Evolutionary conservation across 2,888 invertebrate genomes (phyloP).

Genomic region (Epiblema foenella): DNA sequence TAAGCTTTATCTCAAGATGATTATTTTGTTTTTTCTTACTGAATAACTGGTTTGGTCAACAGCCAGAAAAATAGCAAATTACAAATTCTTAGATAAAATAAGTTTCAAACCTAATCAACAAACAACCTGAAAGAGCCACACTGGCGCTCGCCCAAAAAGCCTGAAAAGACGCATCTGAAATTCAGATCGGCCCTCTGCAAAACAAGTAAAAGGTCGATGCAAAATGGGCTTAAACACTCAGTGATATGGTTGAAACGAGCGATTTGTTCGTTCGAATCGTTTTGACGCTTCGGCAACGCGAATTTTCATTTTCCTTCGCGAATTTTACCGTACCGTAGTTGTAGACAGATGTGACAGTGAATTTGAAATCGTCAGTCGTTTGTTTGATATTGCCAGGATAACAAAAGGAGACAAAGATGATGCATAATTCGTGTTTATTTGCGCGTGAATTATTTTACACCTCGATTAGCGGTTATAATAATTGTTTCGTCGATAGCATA

Average conservation of each 20-base stretch:
- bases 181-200: slow-evolving; percentile 37
- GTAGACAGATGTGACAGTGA: slow-evolving; percentile 27
- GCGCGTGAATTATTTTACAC: neutral
- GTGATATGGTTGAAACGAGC: slow-evolving; percentile 31
- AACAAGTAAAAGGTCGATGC: slow-evolving; percentile 29
- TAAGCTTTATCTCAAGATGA: too few relatives aligned
- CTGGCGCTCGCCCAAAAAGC: slow-evolving; percentile 37
- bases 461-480: too few relatives aligned
- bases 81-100: slow-evolving; percentile 13
- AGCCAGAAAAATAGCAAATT: too few relatives aligned
- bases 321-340: slow-evolving; percentile 19
- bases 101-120: slow-evolving; percentile 29
- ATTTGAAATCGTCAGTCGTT: neutral
- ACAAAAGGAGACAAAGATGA: neutral
- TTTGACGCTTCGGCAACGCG: slow-evolving; percentile 40
- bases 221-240: slow-evolving; percentile 27
- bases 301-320: slow-evolving; percentile 40
- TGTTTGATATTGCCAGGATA: too few relatives aligned
- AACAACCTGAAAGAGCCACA: slow-evolving; percentile 31
- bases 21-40: too few relatives aligned
- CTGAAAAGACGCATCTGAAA: slow-evolving; percentile 37
- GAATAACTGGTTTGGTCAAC: too few relatives aligned
- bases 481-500: too few relatives aligned
- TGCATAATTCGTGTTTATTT: neutral
- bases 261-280: slow-evolving; percentile 30